Conservation (phyloP, 2,113 vertebrate species). For the Eretmochelys imbricata region DNA sequence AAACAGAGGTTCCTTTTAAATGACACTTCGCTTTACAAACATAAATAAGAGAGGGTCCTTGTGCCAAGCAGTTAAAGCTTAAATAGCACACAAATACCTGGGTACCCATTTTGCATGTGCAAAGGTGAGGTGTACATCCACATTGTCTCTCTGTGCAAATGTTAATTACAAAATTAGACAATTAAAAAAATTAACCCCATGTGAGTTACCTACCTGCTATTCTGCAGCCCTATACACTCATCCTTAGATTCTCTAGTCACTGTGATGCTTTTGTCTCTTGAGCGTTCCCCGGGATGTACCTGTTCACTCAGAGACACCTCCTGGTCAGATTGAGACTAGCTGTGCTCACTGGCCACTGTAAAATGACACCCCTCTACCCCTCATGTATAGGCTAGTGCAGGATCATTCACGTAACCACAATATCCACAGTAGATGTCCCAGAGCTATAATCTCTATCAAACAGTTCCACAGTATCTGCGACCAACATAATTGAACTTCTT, state of each 20-base stretch:
- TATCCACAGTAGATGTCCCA: accelerated
- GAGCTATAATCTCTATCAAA: accelerated
- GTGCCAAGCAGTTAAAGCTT: neutral
- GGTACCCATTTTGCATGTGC: neutral
- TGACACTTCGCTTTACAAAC: neutral
- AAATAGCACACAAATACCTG: neutral
- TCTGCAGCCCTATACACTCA: neutral
- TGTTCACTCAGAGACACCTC: neutral
- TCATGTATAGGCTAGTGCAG: neutral
- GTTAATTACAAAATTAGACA: neutral
- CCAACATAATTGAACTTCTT: neutral
- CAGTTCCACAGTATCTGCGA: accelerated
- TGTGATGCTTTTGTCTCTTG: neutral
- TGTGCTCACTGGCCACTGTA: accelerated
- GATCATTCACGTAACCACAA: neutral
- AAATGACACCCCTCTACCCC: neutral
- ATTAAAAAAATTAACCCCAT: neutral
- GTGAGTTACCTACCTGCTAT: neutral
- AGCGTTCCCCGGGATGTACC: neutral
- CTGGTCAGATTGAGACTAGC: accelerated
- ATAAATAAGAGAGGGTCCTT: neutral
- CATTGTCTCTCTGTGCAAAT: neutral
- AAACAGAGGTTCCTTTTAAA: neutral
- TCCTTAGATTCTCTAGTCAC: neutral
- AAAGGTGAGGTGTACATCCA: neutral